A percentile compares a stretch with the other conserved stretches of the same genome.
phyloP scores from a whole-genome alignment of 2,888 invertebrate genomes.

The Spodoptera exigua region DNA sequence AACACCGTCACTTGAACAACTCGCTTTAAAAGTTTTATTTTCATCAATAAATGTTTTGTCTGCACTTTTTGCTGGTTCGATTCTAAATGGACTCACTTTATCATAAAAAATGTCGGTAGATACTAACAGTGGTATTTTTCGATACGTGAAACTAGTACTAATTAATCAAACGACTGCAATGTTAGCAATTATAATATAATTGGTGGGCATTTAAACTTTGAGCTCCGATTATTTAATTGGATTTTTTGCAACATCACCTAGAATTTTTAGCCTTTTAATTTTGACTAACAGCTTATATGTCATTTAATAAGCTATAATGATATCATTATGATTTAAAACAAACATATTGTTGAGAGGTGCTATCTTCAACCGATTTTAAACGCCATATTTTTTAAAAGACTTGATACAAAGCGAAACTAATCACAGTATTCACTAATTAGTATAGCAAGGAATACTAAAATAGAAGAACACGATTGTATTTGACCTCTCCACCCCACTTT shows the following conservation, averaged over 20 bases:
- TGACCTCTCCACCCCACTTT: constrained; percentile 58
- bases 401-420: constrained; percentile 22
- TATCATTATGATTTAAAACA: too few species aligned
- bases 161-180: constrained; percentile 45
- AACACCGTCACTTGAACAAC: neutral
- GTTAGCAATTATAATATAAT: constrained; percentile 44
- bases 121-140: constrained; percentile 37
- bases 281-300: too few species aligned
- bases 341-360: too few species aligned
- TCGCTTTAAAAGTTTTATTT: constrained; percentile 10
- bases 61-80: constrained; percentile 30
- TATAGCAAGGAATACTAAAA: constrained; percentile 43
- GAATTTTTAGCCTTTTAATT: neutral
- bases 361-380: neutral
- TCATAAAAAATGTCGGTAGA: constrained; percentile 20
- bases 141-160: constrained; percentile 41
- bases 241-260: constrained; percentile 24
- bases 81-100: constrained; percentile 14
- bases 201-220: constrained; percentile 28
- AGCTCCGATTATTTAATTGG: constrained; percentile 26
- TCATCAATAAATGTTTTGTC: constrained; percentile 12
- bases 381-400: constrained; percentile 28
- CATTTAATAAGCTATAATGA: too few species aligned
- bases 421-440: constrained; percentile 51
- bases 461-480: constrained; percentile 48